phyloP scores from a whole-genome alignment of 1,140 invertebrate genomes.

The Lucilia cuprina region DNA sequence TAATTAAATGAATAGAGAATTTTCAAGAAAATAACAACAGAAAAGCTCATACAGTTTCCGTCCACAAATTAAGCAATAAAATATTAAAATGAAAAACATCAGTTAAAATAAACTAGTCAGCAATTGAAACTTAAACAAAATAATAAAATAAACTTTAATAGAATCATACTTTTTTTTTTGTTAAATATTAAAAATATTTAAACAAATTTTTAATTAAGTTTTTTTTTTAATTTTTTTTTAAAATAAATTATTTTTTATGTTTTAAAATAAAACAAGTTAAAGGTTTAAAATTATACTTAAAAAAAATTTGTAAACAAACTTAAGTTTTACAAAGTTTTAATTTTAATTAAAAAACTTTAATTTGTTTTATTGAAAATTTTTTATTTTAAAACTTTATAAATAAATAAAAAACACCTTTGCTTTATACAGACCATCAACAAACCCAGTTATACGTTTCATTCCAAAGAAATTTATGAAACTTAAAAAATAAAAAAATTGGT shows the following conservation, averaged over 20 bases:
- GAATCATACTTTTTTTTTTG: not conserved
- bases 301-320: no score
- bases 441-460: conserved; percentile 57
- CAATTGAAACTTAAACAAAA: not conserved
- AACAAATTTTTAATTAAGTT: not conserved
- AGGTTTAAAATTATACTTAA: no score
- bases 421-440: not conserved
- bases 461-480: conserved; percentile 48
- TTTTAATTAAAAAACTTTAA: no score
- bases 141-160: no score
- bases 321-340: no score
- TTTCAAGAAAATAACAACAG: not conserved
- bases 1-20: not conserved
- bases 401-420: conserved; percentile 2
- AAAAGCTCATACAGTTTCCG: conserved; percentile 5
- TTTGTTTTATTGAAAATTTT: no score
- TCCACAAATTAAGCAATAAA: not conserved
- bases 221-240: not conserved
- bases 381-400: no score
- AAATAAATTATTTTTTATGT: no score
- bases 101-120: not conserved
- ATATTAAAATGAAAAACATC: not conserved
- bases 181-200: not conserved
- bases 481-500: not conserved
- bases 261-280: no score